Evolutionary conservation across 1,140 invertebrate genomes (phyloP), one percentile per base, ranked within the genome.

Genomic region (Holotrichia oblita): DNA sequence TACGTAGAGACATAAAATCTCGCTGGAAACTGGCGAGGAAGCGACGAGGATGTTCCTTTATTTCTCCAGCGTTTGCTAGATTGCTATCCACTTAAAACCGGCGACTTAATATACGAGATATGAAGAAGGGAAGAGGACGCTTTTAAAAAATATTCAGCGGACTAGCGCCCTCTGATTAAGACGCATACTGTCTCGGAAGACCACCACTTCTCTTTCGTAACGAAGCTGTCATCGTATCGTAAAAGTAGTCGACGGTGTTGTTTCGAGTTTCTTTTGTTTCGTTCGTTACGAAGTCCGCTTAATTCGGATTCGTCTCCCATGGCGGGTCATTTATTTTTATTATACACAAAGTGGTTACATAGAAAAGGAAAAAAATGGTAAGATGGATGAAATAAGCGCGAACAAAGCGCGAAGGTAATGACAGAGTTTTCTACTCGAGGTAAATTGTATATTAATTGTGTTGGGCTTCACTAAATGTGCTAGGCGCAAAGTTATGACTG

Each of bases 381-480:
- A 55, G 17, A 55, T 55, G 48, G 17, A 55, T 7, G 48, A 55
- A 55, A 55, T 55, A 55, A 55, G 17, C 14, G 48, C 14, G 14
- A 55, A n/a, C 17, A 44, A 44, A 44, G 42, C 42, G 42, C 42
- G 42, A 44, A 44, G 8, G 14, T 44, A 55, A 55, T 55, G 17
- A 55, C 17, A 17, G 48, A 55, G 48, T 55, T 55, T 55, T 55
- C 48, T 1, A 3, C 48, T 55, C 6, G 48, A 55, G 48, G 2
- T 17, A 55, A 55, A 55, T 55, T 55, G 17, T 55, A 17, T 17
- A 55, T 55, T 55, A 55, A 55, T 55, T 55, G 48, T 55, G 48
- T 3, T 10, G 48, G 17, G 14, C 12, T 55, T 14, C n/a, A 55
- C 17, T 55, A 4, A 34, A 55, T 55, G 48, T n/a, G 8, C 3